Evolutionary conservation across 2,888 invertebrate species (phyloP), one percentile per base, ranked within the genome.

Genomic region (Incurvaria masculella): DNA sequence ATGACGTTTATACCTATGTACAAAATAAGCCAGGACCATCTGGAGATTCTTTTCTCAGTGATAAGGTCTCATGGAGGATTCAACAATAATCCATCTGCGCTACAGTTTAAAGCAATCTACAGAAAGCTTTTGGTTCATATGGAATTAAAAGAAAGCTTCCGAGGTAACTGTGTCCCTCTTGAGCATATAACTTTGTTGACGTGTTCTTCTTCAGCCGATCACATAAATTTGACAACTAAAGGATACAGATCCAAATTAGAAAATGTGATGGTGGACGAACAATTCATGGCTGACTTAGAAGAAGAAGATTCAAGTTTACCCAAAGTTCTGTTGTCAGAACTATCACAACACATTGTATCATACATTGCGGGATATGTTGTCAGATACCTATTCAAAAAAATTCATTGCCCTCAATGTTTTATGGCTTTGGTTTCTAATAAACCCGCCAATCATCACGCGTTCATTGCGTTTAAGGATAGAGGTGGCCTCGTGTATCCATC

Each of bases 401-500:
- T 33, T 11, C 8, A 33, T 11, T 33, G 33, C 14, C 3, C 8
- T 14, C 11, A 8, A 14, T 33, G 33, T 33, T 3, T 6, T 8
- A 11, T 14, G 8, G 33, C 33, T 14, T n/a, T 33, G 4, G 33
- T 33, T 6, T 4, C 33, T 8, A 8, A 46, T 42, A 40, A 11
- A n/a, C 39, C 5, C 10, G 18, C 16, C 10, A 27, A 21, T 14
- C 21, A 41, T 26, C 48, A 40, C 23, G 38, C 6, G 1, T 54
- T 52, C 27, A 55, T 53, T 26, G 50, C 33, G 38, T 11, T 46
- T 2, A 52, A 53, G 27, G 49, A 53, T 42, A 53, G 50, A 53
- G 53, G 53, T 44, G 55, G 53, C 1, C 49, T 56, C 2, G 46
- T 49, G n/a, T 51, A 26, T 26, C 57, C 57, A 14, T 47, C 51